Base-by-base conservation (phyloP, 2,113 vertebrate species). In the Ageneiosus marmoratus region DNA sequence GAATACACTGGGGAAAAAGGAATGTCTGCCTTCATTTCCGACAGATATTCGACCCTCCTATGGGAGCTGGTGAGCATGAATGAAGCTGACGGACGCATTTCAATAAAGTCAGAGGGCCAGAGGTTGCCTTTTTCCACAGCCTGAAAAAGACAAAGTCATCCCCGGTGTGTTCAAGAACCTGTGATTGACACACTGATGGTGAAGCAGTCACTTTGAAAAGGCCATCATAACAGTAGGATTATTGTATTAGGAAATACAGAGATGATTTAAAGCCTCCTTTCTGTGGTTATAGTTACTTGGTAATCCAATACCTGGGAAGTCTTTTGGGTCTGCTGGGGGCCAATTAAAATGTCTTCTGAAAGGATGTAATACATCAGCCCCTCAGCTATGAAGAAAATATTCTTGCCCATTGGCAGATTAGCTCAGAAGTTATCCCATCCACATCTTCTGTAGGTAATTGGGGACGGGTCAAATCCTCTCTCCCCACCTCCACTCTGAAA, bases 31-130 rank as follows among this genome's bases (percentile, higher is more conserved):
- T 88, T 85, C 56, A 86, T 86, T 90, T 90, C 87, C 77, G 81
- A 89, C 83, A 87, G 88, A 91, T 83, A 92, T 87, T 84, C 85
- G 89, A 92, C 88, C 69, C 77, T 84, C 88, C 86, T 74, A 65
- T 77, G 86, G 89, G 88, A 89, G 86, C 65, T 63, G 48, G 85
- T 63, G 80, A 83, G 84, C 83, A 88, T 90, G 89, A 91, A 87
- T 87, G 78, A 90, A 92, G 86, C 83, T 50, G 84, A 87, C 77
- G 79, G 84, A 89, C 65, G 77, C 86, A 84, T 89, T 91, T 89
- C 86, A 88, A 88, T 89, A 88, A 91, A 86, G 86, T 79, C 77
- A 69, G 74, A 77, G 82, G 56, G 63, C 85, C 41, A 90, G 73
- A 78, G 85, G 86, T 90, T 85, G 90, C 77, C 85, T 88, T 89